Evolutionary conservation across 2,888 invertebrate species (phyloP).

Genomic region (Synanthedon myopaeformis): DNA sequence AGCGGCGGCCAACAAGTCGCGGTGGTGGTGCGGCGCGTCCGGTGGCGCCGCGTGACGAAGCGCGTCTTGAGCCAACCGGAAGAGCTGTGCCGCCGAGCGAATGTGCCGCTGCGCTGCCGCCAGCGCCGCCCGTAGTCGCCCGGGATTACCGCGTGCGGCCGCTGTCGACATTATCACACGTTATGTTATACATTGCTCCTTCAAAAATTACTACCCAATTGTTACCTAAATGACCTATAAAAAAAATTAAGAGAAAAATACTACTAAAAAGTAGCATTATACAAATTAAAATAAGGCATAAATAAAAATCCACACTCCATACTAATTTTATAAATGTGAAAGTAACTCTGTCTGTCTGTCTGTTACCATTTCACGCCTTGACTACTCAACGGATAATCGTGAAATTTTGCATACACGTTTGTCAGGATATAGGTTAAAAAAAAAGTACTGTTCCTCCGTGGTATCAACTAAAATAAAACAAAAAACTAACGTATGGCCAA

Average conservation of each 20-base stretch:
- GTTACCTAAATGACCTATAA: neutral
- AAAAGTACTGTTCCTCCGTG: too few relatives aligned
- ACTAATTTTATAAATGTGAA: too few relatives aligned
- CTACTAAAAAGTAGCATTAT: too few relatives aligned
- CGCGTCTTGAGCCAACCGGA: conserved; percentile 87
- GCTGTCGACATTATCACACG: conserved; percentile 18
- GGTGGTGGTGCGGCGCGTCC: conserved; percentile 80
- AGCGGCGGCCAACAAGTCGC: conserved; percentile 81
- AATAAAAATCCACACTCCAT: too few relatives aligned
- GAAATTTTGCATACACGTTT: neutral
- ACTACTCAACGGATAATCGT: neutral
- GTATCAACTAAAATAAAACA: too few relatives aligned
- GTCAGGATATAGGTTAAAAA: too few relatives aligned
- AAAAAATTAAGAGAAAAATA: too few relatives aligned
- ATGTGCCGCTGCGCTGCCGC: conserved; percentile 86
- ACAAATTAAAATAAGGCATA: too few relatives aligned
- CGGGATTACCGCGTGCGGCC: conserved; percentile 73
- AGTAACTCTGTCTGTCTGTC: too few relatives aligned
- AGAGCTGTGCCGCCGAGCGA: conserved; percentile 85
- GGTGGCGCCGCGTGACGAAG: conserved; percentile 83
- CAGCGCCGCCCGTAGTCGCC: conserved; percentile 78
- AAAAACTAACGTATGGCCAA: too few relatives aligned
- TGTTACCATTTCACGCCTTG: too few relatives aligned
- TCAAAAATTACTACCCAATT: too few relatives aligned
- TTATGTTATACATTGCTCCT: neutral